These are phyloP conservation scores for Furnarius figulus DNA, from an alignment of 2,113 vertebrate genomes.

Conservation along the genomic window DNA sequence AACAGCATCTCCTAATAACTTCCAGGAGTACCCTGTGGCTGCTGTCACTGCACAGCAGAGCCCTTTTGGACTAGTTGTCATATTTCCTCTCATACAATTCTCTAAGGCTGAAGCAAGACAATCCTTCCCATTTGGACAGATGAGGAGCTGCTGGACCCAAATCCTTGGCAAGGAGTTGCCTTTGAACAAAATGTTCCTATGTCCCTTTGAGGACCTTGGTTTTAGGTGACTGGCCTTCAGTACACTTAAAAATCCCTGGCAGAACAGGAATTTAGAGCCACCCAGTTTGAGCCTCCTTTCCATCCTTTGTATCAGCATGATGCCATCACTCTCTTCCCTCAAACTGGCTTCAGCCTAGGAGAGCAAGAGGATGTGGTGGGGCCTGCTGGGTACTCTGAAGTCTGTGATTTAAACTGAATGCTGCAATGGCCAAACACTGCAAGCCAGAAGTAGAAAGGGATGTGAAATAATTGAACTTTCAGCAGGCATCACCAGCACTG, in stretches of 20 bases:
- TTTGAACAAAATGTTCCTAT: not conserved
- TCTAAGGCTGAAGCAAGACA: not conserved
- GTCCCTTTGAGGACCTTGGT: not conserved
- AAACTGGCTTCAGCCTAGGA: not conserved
- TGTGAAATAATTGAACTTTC: not conserved
- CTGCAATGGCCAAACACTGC: not conserved
- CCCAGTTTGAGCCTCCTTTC: not conserved
- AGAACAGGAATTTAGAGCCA: not conserved
- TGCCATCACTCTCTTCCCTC: not conserved
- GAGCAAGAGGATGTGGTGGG: not conserved
- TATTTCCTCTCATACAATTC: not conserved
- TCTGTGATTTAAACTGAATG: not conserved
- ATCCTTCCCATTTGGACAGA: not conserved
- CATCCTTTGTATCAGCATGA: not conserved
- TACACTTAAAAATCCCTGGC: not conserved
- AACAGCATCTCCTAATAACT: not conserved
- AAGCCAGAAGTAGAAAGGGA: not conserved
- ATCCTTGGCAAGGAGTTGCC: not conserved
- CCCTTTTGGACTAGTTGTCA: not conserved
- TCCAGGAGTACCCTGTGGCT: not conserved
- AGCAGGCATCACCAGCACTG: not conserved
- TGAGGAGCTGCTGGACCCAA: not conserved
- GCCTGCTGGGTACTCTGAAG: not conserved
- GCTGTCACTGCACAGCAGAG: not conserved
- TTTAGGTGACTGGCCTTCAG: not conserved